Evolutionary conservation across 2,113 vertebrate species (phyloP).

Genomic region (Corythaeola cristata): DNA sequence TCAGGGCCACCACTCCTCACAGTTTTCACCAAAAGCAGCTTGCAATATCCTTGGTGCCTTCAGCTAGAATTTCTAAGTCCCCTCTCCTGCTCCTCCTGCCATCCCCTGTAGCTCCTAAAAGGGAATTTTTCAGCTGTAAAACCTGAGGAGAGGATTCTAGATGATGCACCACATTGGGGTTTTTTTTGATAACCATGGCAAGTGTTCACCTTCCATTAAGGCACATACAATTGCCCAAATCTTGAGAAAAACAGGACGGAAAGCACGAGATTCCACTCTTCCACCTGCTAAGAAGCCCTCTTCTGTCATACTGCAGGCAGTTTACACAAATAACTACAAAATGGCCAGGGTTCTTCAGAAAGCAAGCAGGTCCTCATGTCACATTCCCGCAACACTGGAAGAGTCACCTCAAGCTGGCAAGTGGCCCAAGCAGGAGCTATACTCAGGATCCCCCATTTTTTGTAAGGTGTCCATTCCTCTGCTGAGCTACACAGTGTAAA

Average conservation of each 20-base stretch:
- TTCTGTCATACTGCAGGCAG: not conserved
- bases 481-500: not conserved
- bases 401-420: not conserved
- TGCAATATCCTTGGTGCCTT: not conserved
- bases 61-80: not conserved
- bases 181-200: not conserved
- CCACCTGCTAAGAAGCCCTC: not conserved
- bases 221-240: not conserved
- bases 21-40: not conserved
- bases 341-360: not conserved
- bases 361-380: not conserved
- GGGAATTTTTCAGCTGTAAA: not conserved
- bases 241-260: not conserved
- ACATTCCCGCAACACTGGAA: fast-evolving
- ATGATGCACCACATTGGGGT: no score
- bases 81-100: not conserved
- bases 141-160: not conserved
- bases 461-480: not conserved
- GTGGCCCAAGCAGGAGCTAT: not conserved
- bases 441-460: not conserved
- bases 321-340: not conserved
- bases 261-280: not conserved
- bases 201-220: not conserved
- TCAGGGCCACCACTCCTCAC: slow-evolving; percentile 14
- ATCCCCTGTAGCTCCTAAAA: not conserved